phyloP scores from a whole-genome alignment of 2,888 invertebrate genomes.

The Apodemia mormo region DNA sequence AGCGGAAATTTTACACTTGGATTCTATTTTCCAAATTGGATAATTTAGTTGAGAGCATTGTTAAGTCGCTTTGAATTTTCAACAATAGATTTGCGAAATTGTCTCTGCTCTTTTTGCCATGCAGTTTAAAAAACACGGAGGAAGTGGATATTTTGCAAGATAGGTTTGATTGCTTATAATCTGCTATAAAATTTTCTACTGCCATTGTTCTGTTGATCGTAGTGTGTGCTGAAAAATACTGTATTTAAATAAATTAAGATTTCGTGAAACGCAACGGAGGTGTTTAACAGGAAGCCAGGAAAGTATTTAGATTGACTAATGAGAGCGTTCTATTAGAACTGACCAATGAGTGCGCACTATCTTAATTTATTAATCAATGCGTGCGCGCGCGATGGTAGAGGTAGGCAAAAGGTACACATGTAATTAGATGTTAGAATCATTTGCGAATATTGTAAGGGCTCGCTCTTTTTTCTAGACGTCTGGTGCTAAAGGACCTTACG shows the following conservation, averaged over 20 bases:
- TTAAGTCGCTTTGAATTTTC: slow-evolving; percentile 68
- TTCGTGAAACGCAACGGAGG: too few species aligned
- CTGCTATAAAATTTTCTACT: slow-evolving; percentile 28
- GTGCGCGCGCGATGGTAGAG: too few species aligned
- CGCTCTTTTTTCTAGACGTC: too few species aligned
- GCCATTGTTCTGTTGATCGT: slow-evolving; percentile 5
- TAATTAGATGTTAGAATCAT: too few species aligned
- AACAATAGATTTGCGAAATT: slow-evolving; percentile 62
- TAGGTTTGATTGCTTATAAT: slow-evolving; percentile 55
- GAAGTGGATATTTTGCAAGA: slow-evolving; percentile 58
- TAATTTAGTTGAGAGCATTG: slow-evolving; percentile 59
- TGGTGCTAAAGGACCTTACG: too few species aligned
- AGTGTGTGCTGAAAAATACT: neutral
- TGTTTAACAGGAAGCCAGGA: too few species aligned
- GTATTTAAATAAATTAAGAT: neutral
- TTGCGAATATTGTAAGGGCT: too few species aligned
- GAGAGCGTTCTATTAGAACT: too few species aligned
- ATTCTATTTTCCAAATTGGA: slow-evolving; percentile 62
- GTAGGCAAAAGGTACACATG: too few species aligned
- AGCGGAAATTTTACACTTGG: slow-evolving; percentile 28
- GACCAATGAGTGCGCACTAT: too few species aligned
- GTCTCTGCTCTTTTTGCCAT: slow-evolving; percentile 58
- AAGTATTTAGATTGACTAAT: too few species aligned
- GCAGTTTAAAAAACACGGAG: slow-evolving; percentile 55
- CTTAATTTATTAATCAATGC: too few species aligned